phyloP scores from a whole-genome alignment of 53 echinoderm and acorn worm species.

The Pentamera pediparva region DNA sequence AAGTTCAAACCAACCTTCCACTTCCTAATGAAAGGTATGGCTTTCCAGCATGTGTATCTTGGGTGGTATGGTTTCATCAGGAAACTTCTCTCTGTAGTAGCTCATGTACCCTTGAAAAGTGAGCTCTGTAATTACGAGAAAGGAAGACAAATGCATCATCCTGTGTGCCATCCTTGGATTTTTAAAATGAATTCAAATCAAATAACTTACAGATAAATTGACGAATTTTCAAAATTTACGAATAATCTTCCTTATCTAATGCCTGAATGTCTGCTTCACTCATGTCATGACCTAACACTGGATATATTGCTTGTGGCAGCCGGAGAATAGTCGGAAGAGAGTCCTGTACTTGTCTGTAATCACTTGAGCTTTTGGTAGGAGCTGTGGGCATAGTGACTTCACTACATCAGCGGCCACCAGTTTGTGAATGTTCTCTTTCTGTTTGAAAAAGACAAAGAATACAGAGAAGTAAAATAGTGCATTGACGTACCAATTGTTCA shows the following conservation, averaged over 20 bases:
- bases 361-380: neutral
- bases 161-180: neutral
- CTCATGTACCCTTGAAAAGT: slow-evolving; percentile 15
- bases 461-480: neutral
- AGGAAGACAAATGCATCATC: neutral
- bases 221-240: neutral
- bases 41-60: slow-evolving; percentile 44
- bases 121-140: neutral
- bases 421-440: neutral
- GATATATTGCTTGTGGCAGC: slow-evolving; percentile 15
- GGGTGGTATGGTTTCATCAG: slow-evolving; percentile 1
- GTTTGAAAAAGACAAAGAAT: neutral
- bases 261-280: slow-evolving; percentile 1
- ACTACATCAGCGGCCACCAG: neutral
- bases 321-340: slow-evolving; percentile 9
- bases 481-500: neutral
- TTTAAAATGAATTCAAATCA: no score
- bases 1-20: slow-evolving; percentile 41
- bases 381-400: slow-evolving; percentile 3
- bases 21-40: slow-evolving; percentile 17
- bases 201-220: no score
- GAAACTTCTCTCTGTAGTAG: slow-evolving; percentile 13
- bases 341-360: neutral
- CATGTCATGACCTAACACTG: neutral
- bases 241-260: slow-evolving; percentile 5